Evolutionary conservation across 1,140 invertebrate species (phyloP).

Genomic region (Drosophila parvula): DNA sequence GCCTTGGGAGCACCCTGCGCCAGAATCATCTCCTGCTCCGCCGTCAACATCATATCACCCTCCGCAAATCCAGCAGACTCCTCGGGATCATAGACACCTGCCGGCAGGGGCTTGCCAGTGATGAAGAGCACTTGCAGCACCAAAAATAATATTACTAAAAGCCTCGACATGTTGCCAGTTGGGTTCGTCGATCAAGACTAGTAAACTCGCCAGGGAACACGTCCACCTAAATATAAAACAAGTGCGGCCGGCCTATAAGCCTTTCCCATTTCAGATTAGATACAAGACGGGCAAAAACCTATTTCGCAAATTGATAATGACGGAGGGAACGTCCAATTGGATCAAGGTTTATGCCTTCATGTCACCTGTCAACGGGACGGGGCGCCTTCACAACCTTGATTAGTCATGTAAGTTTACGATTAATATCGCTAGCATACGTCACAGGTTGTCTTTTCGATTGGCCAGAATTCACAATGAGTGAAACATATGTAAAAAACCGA

Average conservation of each 20-base stretch:
- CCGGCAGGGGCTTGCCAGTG: constrained; percentile 31
- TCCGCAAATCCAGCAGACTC: constrained; percentile 71
- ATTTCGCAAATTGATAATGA: constrained; percentile 43
- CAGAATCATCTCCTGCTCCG: constrained; percentile 68
- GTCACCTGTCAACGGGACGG: background rate
- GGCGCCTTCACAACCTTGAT: constrained; percentile 7
- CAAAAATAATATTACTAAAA: constrained; percentile 30
- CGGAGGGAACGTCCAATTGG: constrained; percentile 17
- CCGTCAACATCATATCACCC: constrained; percentile 85
- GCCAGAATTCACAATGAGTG: constrained; percentile 11
- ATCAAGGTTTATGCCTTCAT: constrained; percentile 25
- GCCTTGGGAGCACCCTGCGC: constrained; percentile 25
- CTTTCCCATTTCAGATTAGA: constrained; percentile 29
- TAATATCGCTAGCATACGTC: constrained; percentile 35
- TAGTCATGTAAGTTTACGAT: constrained; percentile 50
- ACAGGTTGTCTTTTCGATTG: constrained; percentile 16
- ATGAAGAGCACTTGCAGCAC: constrained; percentile 22
- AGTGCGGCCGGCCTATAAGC: background rate
- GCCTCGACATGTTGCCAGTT: constrained; percentile 55
- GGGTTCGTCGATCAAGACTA: constrained; percentile 38
- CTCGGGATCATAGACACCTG: constrained; percentile 55
- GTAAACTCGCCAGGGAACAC: constrained; percentile 11
- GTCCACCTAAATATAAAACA: constrained; percentile 42
- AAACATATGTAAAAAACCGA: constrained; percentile 13
- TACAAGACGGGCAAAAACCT: constrained; percentile 38